Evolutionary conservation across 2,888 invertebrate species (phyloP), one percentile per base, ranked within the genome.

Genomic region (Orgyia antiqua): DNA sequence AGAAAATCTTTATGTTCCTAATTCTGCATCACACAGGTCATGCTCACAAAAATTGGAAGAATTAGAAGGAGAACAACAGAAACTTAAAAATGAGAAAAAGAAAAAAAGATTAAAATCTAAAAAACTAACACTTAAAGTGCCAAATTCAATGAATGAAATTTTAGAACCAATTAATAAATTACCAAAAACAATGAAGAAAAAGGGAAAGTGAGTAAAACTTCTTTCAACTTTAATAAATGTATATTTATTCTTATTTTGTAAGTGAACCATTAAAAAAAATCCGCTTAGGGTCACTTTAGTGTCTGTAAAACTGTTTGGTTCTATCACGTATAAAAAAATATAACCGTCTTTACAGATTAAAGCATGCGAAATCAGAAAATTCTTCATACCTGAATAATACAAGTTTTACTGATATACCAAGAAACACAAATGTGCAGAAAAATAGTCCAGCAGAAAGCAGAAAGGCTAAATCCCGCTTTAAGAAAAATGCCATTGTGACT

Each of bases 31-130:
- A n/a, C n/a, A n/a, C 12, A 92, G 92, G 45, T 90, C 90, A 1
- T 92, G 91, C 59, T 91, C 90, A 1, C 89, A 90, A 59, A 92
- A 91, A 60, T 61, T 92, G 26, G 80, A 87, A 63, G 84, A 82
- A 50, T 52, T 87, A 33, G 84, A 87, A 63, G 71, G 62, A 13
- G 82, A 82, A 48, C 63, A 65, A 21, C 76, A 72, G 35, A 78
- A 72, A 59, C 66, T 42, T 10, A 79, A 77, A 49, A 75, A 78
- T 11, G 77, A 78, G 29, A 87, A 87, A 57, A 82, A 82, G 51
- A 87, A 86, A 53, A 87, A 84, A 47, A 87, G 86, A 57, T 53
- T 62, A 0, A 87, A 82, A 60, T 59, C 59, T 6, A 87, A 87
- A 63, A 87, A 82, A 55, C 55, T 68, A 33, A 59, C 73, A 50